These are phyloP conservation scores for Sylvilagus floridanus DNA, from an alignment of 2,797 vertebrate genomes.

Conservation along the genomic window DNA sequence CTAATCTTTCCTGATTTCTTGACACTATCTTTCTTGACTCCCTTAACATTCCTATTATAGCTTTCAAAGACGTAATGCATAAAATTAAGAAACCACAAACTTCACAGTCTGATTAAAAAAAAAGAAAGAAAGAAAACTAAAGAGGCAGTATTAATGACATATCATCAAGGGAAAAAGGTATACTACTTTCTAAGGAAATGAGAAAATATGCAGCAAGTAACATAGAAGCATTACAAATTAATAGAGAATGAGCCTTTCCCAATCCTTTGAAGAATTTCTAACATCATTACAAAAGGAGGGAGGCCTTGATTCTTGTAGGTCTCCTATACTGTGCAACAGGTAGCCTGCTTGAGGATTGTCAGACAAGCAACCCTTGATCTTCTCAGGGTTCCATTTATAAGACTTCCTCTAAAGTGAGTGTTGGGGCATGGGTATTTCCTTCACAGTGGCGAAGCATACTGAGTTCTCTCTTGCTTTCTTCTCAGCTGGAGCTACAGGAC, in stretches of 20 bases:
- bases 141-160: background rate
- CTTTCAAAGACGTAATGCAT: background rate
- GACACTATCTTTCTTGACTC: background rate
- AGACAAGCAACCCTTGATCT: background rate
- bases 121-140: background rate
- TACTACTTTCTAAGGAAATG: background rate
- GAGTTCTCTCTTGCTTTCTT: background rate
- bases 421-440: background rate
- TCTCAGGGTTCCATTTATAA: background rate
- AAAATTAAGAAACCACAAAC: background rate
- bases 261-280: background rate
- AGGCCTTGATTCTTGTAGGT: background rate
- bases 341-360: fast-evolving
- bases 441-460: background rate
- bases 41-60: background rate
- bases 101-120: background rate
- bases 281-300: background rate
- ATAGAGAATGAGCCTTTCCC: background rate
- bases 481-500: conserved; percentile 73
- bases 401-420: background rate
- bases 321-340: background rate
- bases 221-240: background rate
- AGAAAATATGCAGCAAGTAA: background rate
- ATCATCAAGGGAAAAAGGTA: background rate
- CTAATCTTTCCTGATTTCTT: background rate